phyloP scores from a whole-genome alignment of 2,113 vertebrate species.

The Acanthisitta chloris region DNA sequence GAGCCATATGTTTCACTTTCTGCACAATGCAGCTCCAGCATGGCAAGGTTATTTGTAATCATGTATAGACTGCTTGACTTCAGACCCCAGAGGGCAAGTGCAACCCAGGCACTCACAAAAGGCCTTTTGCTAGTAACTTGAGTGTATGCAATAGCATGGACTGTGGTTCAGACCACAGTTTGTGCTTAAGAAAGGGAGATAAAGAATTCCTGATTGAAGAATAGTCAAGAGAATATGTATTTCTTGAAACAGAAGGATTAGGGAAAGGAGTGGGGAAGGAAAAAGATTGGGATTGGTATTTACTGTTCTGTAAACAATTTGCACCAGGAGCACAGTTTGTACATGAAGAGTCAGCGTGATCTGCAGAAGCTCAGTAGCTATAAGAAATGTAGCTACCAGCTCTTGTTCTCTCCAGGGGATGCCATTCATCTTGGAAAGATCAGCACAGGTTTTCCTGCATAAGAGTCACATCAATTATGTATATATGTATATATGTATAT shows the following conservation, averaged over 20 bases:
- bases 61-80: background rate
- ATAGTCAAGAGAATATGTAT: background rate
- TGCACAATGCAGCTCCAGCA: background rate
- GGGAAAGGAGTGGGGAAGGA: background rate
- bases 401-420: background rate
- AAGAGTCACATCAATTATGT: background rate
- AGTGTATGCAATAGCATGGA: background rate
- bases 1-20: background rate
- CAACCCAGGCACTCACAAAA: background rate
- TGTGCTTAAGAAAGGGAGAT: background rate
- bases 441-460: background rate
- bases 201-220: background rate
- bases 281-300: background rate
- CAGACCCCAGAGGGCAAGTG: background rate
- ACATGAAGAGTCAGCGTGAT: background rate
- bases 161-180: background rate
- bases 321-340: background rate
- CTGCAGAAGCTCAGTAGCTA: background rate
- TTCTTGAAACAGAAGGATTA: background rate
- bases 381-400: background rate
- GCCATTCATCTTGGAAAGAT: background rate
- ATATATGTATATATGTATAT: background rate
- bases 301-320: background rate
- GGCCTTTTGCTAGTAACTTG: background rate
- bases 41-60: background rate